These are phyloP conservation scores for Ovibos moschatus DNA, from an alignment of 2,113 vertebrate species.

Conservation along the genomic window DNA sequence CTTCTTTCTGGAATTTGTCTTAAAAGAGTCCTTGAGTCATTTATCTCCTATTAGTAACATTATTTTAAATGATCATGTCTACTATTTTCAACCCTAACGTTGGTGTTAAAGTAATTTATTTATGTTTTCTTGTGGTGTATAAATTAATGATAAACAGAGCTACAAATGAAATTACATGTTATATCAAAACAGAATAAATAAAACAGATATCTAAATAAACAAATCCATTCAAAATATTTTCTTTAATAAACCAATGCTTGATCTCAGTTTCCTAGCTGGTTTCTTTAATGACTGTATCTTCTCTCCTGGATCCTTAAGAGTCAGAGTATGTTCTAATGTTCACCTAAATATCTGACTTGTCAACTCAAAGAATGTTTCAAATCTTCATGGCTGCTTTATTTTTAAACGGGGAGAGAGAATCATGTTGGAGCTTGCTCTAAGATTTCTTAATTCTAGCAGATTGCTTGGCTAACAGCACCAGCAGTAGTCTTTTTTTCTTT, in stretches of 20 bases:
- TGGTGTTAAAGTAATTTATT: not conserved
- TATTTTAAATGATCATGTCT: slow-evolving; percentile 26
- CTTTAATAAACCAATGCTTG: not conserved
- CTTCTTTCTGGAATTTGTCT: not conserved
- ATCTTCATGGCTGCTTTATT: not conserved
- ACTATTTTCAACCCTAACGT: not conserved
- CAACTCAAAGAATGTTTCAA: slow-evolving; percentile 6
- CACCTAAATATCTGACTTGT: not conserved
- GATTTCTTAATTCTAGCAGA: slow-evolving; percentile 31
- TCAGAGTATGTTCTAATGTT: slow-evolving; percentile 1
- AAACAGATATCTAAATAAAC: slow-evolving; percentile 28
- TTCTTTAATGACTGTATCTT: not conserved
- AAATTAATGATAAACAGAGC: slow-evolving; percentile 38
- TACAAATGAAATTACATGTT: slow-evolving; percentile 31
- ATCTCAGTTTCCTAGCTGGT: not conserved
- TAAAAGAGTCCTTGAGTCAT: not conserved
- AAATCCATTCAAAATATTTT: not conserved
- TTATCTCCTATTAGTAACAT: slow-evolving; percentile 16
- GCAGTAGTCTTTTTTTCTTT: not conserved
- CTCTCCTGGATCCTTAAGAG: not conserved
- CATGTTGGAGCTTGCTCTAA: not conserved
- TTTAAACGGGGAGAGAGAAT: not conserved
- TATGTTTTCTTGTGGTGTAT: not conserved
- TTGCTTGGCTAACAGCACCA: not conserved
- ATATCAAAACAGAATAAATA: slow-evolving; percentile 42